Base-by-base conservation (phyloP, 2,888 invertebrate genomes). In the Platerodrilus igneus region DNA sequence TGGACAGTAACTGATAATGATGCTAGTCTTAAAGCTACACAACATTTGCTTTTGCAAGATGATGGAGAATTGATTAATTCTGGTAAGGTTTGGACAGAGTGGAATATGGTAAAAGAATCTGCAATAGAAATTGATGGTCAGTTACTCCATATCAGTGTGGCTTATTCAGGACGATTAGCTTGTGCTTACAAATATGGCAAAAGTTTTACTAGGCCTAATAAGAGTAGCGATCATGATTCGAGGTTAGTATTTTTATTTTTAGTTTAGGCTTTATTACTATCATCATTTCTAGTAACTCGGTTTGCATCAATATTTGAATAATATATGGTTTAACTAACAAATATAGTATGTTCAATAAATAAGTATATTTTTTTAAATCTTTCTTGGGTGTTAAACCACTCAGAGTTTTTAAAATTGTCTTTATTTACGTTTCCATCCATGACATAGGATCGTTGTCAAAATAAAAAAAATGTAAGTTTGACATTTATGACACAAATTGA, bases 151-250 rank as follows among this genome's bases (percentile, higher is more conserved):
- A 88, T 99, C 43, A 92, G 93, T 64, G 95, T 96, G 19, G 97
- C 97, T 0, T 99, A 97, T 70, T 95, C 93, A 39, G 97, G 97
- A 0, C 79, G 99, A 27, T 86, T 99, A 36, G 97, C 99, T 0
- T 93, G 95, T 67, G 97, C 97, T 3, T 97, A 95, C 67, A 93
- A 95, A 62, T 86, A 90, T 59, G 91, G 92, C 0, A 83, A 87
- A 47, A 90, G 90, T 7, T 91, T 91, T 64, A 89, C 90, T 0
- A 74, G 90, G 0, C 83, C 83, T 1, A 84, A 84, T 28, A 80
- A 80, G 56, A 77, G 74, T 49, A n/a, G n/a, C n/a, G 82, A 84
- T 64, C 82, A 82, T 1, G 82, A 84, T 45, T 87, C 87, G 1
- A 77, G 91, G 37, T 42, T 34, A 33, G 22, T 14, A 7, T n/a